These are phyloP conservation scores for Bimastos eiseni DNA, from an alignment of 2,888 invertebrate genomes.

Conservation along the genomic window DNA sequence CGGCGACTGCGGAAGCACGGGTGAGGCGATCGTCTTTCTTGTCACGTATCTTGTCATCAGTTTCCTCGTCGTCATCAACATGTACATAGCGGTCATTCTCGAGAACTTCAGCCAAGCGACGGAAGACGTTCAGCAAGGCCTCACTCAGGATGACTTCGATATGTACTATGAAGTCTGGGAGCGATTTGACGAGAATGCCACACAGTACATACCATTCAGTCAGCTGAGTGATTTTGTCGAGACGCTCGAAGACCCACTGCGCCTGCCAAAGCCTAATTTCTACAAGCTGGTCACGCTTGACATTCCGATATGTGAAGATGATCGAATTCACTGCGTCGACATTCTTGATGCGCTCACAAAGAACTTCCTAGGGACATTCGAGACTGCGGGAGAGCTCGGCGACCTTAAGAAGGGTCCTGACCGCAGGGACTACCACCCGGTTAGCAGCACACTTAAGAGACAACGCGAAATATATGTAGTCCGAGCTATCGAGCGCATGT, in stretches of 20 bases:
- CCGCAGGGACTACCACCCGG: slow-evolving; percentile 85
- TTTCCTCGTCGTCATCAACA: slow-evolving; percentile 98
- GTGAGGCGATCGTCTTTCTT: slow-evolving; percentile 90
- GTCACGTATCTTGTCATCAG: slow-evolving; percentile 95
- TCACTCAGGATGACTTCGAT: slow-evolving; percentile 97
- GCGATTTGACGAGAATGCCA: slow-evolving; percentile 95
- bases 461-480: slow-evolving; percentile 97
- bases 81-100: slow-evolving; percentile 99
- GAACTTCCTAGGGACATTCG: slow-evolving; percentile 97
- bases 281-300: slow-evolving; percentile 98
- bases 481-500: slow-evolving; percentile 81
- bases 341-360: slow-evolving; percentile 96
- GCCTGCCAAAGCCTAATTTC: slow-evolving; percentile 93
- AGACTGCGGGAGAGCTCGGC: slow-evolving; percentile 40
- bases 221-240: slow-evolving; percentile 90
- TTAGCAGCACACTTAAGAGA: slow-evolving; percentile 90
- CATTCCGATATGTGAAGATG: slow-evolving; percentile 94
- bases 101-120: slow-evolving; percentile 98
- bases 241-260: slow-evolving; percentile 88
- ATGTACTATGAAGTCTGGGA: slow-evolving; percentile 99
- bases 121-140: slow-evolving; percentile 80
- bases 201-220: slow-evolving; percentile 93
- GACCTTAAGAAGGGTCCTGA: slow-evolving; percentile 64
- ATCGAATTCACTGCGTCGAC: slow-evolving; percentile 90
- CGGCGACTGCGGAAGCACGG: slow-evolving; percentile 84